Base-by-base conservation (phyloP, 2,888 invertebrate species). In the Volucella zonaria region DNA sequence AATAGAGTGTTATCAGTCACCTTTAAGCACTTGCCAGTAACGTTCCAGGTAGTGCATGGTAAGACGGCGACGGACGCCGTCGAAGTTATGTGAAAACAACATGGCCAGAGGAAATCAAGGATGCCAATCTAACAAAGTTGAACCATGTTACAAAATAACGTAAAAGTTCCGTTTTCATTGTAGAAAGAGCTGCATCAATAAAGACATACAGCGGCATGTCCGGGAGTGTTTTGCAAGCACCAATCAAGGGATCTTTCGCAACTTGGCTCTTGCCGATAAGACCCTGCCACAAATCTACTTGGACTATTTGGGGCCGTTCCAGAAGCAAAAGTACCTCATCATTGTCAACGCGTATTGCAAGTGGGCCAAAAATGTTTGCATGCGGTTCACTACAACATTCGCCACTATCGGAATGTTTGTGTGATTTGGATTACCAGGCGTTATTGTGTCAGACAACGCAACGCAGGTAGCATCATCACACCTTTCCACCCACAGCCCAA, bases 271-370 rank as follows among this genome's bases (percentile, higher is more conserved):
- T 88, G 31, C 71, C 90, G 38, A 77, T 71, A 3, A 78, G 87
- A 62, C 89, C 89, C 1, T 90, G 89, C 87, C 89, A 52, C 83
- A 92, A 31, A 79, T 92, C 6, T 91, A 92, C 87, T 87, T 91
- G 10, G 92, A 92, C 87, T 92, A 90, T 88, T 90, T 91, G 6
- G 92, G 91, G 12, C 90, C 90, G 0, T 66, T 61, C 15, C 23
- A 70, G 9, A n/a, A 15, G 23, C 15, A 9, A 23, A 62, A 62
- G 56, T 82, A 62, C n/a, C n/a, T n/a, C n/a, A 61, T 83, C 8
- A 74, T 80, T n/a, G 77, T 80, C 1, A 74, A 82, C 49, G 71
- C 83, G 1, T 74, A 51, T 14, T 83, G 74, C 3, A 83, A 86
- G 56, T 86, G 79, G 80, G 74, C 73, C 6, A 62, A 82, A 45